Percentiles rank a stretch among this genome's conserved stretches.
These are phyloP conservation scores for Dendrolimus kikuchii DNA, from an alignment of 1,140 invertebrate genomes.

Conservation along the genomic window DNA sequence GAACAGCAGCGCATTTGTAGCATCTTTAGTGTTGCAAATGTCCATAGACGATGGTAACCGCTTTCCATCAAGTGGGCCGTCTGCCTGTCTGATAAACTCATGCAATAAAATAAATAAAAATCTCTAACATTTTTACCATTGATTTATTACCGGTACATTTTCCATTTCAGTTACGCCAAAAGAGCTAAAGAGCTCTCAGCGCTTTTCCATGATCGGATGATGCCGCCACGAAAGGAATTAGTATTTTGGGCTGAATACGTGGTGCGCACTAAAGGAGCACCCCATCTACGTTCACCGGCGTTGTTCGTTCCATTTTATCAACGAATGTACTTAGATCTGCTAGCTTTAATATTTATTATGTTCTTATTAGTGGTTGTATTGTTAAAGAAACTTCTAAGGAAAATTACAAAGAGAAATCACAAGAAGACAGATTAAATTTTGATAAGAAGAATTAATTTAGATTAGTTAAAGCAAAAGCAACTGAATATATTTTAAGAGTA, in stretches of 20 bases:
- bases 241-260: constrained; percentile 40
- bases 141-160: constrained; percentile 3
- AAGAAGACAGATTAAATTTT: too few relatives aligned
- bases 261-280: constrained; percentile 31
- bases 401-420: too few relatives aligned
- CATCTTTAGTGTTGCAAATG: too few relatives aligned
- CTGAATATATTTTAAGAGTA: too few relatives aligned
- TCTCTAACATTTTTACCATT: too few relatives aligned
- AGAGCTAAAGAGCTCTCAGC: constrained; percentile 28
- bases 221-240: constrained; percentile 29
- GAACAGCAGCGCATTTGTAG: too few relatives aligned
- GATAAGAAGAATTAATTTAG: too few relatives aligned
- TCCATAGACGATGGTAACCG: too few relatives aligned
- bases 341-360: constrained; percentile 5
- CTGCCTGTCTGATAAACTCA: too few relatives aligned
- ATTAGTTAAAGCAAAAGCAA: too few relatives aligned
- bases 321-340: constrained; percentile 13
- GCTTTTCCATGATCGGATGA: constrained; percentile 34
- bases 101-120: too few relatives aligned
- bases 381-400: background rate
- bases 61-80: too few relatives aligned
- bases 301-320: constrained; percentile 27
- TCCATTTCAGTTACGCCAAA: constrained; percentile 21
- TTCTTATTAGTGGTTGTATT: background rate
- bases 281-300: constrained; percentile 31